These are phyloP conservation scores for Halcyon malimbica DNA, from an alignment of 2,113 vertebrate genomes.

Conservation along the genomic window DNA sequence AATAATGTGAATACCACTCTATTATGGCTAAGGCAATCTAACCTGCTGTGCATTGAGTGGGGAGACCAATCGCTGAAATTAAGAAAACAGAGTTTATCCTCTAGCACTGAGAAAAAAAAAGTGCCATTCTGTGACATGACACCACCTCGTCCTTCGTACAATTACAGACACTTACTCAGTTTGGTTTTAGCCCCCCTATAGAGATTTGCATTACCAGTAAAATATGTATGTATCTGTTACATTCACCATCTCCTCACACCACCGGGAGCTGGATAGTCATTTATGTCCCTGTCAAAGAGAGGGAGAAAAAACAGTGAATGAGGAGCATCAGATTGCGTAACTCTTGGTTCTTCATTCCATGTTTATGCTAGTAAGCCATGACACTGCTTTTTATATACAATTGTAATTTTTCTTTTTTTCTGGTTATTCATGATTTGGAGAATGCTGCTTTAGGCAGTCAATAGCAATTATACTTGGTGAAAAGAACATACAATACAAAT, in stretches of 20 bases:
- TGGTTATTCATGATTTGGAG: constrained; percentile 73
- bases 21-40: neutral
- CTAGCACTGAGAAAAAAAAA: neutral
- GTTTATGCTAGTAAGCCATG: neutral
- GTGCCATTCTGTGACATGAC: accelerated
- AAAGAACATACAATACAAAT: constrained; percentile 82
- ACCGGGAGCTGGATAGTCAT: neutral
- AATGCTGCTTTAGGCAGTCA: constrained; percentile 78
- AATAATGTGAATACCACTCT: neutral
- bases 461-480: constrained; percentile 80
- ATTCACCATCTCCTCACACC: neutral
- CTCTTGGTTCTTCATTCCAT: neutral
- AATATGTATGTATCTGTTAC: neutral
- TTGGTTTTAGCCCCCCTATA: neutral
- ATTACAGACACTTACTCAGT: neutral
- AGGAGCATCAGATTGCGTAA: neutral
- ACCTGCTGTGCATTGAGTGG: neutral
- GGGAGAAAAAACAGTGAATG: neutral
- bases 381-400: constrained; percentile 60
- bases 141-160: neutral
- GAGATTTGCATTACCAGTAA: neutral
- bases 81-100: neutral
- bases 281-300: neutral
- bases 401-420: constrained; percentile 73
- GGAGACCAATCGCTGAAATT: neutral